phyloP scores from a whole-genome alignment of 2,797 vertebrate species.

The Coluber constrictor region DNA sequence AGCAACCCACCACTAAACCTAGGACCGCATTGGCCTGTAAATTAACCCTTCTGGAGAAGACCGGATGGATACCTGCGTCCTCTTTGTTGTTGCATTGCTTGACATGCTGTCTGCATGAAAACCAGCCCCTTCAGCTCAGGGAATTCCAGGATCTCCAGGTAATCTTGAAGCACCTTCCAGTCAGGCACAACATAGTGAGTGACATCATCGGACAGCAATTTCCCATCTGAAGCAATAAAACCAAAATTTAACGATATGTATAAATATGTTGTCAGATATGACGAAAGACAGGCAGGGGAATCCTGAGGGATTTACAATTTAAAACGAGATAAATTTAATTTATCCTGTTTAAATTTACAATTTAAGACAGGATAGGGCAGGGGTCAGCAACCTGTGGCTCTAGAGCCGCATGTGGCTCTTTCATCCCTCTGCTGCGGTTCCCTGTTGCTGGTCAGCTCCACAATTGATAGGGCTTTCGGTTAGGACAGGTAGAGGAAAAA shows the following conservation, averaged over 20 bases:
- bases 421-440: too few relatives aligned
- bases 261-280: not conserved
- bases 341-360: too few relatives aligned
- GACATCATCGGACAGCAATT: constrained; percentile 81
- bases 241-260: constrained; percentile 26
- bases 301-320: not conserved
- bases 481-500: too few relatives aligned
- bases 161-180: constrained; percentile 86
- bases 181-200: constrained; percentile 95
- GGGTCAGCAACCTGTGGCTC: too few relatives aligned
- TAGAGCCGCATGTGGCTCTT: too few relatives aligned
- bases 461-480: too few relatives aligned
- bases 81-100: constrained; percentile 85
- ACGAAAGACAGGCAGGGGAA: not conserved
- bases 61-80: constrained; percentile 84
- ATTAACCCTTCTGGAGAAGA: not conserved
- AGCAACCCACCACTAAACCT: too few relatives aligned
- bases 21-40: not conserved
- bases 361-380: not conserved
- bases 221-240: constrained; percentile 76
- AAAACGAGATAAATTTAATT: too few relatives aligned
- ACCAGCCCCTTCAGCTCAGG: constrained; percentile 86
- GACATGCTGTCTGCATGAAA: constrained; percentile 91
- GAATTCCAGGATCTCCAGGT: constrained; percentile 90
- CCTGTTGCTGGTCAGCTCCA: too few relatives aligned